Conservation (phyloP, 2,113 vertebrate genomes). For the Muntiacus reevesi region DNA sequence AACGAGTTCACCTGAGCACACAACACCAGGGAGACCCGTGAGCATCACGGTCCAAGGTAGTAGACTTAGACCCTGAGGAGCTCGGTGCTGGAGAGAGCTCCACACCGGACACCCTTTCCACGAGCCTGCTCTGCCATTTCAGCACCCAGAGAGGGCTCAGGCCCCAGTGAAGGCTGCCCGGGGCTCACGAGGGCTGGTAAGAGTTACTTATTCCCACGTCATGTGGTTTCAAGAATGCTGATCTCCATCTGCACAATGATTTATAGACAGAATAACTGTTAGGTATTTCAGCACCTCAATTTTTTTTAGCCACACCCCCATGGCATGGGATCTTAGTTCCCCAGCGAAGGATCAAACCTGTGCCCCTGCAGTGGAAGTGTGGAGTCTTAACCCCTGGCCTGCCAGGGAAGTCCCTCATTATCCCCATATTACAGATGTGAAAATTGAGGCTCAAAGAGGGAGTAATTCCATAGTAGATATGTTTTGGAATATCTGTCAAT, state of each 20-base stretch:
- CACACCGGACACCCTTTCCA: not conserved
- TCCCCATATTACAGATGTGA: not conserved
- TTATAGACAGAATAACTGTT: not conserved
- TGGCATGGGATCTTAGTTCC: not conserved
- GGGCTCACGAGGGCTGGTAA: not conserved
- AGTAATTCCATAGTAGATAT: not conserved
- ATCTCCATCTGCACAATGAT: not conserved
- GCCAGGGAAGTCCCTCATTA: not conserved
- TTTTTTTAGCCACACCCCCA: not conserved
- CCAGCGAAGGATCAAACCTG: not conserved
- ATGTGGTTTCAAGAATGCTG: not conserved
- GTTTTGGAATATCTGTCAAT: not conserved
- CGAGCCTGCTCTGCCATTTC: not conserved
- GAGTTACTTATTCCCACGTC: not conserved
- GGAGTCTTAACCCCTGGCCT: not conserved
- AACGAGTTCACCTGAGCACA: conserved; percentile 92
- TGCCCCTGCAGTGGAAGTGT: not conserved
- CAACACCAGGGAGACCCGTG: not conserved
- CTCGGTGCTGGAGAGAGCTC: accelerated
- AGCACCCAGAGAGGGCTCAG: not conserved
- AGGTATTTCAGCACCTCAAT: not conserved
- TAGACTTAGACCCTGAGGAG: accelerated
- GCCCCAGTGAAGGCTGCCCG: not conserved
- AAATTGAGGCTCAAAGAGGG: not conserved
- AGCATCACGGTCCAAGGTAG: accelerated